Conservation (phyloP, 2,888 invertebrate species). For the Meta bourneti region DNA sequence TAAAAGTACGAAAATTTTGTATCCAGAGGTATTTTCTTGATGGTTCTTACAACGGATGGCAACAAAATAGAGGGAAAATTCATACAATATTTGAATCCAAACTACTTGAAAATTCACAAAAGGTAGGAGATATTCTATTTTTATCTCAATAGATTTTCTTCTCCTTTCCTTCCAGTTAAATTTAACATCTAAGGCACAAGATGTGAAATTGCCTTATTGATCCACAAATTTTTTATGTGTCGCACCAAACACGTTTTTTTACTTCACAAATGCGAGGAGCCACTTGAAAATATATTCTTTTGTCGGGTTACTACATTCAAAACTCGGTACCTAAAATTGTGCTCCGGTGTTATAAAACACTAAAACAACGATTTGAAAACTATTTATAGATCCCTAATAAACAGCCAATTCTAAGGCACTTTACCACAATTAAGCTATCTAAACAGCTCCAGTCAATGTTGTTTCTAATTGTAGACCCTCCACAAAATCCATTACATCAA, state of each 20-base stretch:
- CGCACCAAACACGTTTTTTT: not conserved
- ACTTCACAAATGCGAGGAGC: not conserved
- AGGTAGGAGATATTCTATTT: not conserved
- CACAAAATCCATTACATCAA: not conserved
- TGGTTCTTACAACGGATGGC: not conserved
- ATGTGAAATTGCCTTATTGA: slow-evolving; percentile 67
- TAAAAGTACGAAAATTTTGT: not conserved
- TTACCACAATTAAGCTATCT: slow-evolving; percentile 1
- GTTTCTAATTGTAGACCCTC: not conserved
- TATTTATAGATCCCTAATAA: not conserved
- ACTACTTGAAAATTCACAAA: not conserved
- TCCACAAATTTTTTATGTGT: slow-evolving; percentile 1
- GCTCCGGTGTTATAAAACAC: not conserved
- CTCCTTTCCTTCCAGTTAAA: slow-evolving; percentile 10
- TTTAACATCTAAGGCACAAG: slow-evolving; percentile 67
- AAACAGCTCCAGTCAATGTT: no score
- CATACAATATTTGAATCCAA: not conserved
- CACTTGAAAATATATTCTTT: slow-evolving; percentile 14
- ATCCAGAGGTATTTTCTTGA: slow-evolving; percentile 4
- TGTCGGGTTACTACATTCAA: not conserved
- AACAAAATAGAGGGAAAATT: slow-evolving; percentile 2
- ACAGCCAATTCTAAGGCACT: slow-evolving; percentile 22
- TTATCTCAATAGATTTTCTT: not conserved
- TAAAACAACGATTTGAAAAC: not conserved
- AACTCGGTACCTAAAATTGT: not conserved